These are phyloP conservation scores for Periophthalmus magnuspinnatus DNA, from an alignment of 2,797 vertebrate species.

Conservation along the genomic window DNA sequence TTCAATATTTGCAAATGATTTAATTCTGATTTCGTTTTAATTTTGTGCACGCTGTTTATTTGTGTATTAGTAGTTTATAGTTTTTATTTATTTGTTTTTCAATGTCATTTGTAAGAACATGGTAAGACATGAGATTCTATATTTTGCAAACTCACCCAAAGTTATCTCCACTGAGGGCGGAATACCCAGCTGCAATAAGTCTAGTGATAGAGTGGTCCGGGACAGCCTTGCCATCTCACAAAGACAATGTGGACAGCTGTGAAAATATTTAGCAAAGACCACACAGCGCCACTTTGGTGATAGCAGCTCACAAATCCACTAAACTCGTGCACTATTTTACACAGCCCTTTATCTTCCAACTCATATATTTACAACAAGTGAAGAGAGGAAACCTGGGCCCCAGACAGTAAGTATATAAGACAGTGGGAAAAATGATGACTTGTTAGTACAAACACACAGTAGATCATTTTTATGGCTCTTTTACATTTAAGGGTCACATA, in stretches of 20 bases:
- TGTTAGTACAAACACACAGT: slow-evolving; percentile 4
- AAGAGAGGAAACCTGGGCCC: background rate
- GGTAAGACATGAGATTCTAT: background rate
- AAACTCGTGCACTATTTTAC: slow-evolving; percentile 9
- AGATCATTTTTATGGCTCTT: slow-evolving; percentile 31
- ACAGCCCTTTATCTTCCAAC: slow-evolving; percentile 18
- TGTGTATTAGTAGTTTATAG: background rate
- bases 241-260: slow-evolving; percentile 41
- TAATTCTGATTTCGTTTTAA: too few species aligned
- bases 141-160: slow-evolving; percentile 38
- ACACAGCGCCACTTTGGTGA: slow-evolving; percentile 40
- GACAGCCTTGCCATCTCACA: slow-evolving; percentile 44
- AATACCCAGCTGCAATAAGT: slow-evolving; percentile 63
- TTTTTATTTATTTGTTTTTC: background rate
- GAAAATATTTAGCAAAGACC: slow-evolving; percentile 62
- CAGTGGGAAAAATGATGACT: slow-evolving; percentile 4
- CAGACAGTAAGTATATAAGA: background rate
- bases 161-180: slow-evolving; percentile 46
- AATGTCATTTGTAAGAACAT: slow-evolving; percentile 24
- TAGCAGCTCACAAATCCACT: slow-evolving; percentile 22
- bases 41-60: too few species aligned
- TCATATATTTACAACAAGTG: slow-evolving; percentile 24
- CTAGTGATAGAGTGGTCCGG: slow-evolving; percentile 27
- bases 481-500: slow-evolving; percentile 23
- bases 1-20: too few species aligned